Conservation (phyloP, 53 echinoderm and acorn worm genomes). For the Temnopleurus reevesii region DNA sequence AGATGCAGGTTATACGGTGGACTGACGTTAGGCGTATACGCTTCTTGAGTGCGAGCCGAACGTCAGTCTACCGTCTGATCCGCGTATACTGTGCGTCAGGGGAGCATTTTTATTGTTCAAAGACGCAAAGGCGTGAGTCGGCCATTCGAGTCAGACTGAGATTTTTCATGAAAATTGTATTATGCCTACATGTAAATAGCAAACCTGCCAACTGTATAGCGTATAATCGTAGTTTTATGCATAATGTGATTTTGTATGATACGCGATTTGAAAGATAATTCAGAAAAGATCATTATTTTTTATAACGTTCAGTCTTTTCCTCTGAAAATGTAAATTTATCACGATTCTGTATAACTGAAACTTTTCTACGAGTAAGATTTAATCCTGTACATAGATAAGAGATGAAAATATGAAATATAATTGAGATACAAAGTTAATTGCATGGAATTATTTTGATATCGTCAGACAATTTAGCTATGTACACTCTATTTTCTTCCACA, state of each 20-base stretch:
- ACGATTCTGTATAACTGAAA: conserved; percentile 38
- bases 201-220: not conserved
- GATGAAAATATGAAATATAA: not conserved
- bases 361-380: not conserved
- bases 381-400: not conserved
- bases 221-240: no score
- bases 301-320: not conserved
- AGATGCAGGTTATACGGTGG: no score
- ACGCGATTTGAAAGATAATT: not conserved
- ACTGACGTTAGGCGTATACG: no score
- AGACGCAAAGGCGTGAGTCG: not conserved
- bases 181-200: no score
- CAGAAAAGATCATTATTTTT: not conserved
- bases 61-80: no score
- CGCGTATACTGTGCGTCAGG: no score
- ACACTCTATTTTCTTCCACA: no score
- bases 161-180: not conserved
- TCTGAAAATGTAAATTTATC: not conserved
- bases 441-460: no score
- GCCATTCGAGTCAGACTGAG: not conserved
- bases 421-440: not conserved
- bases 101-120: no score
- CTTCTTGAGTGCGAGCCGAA: no score
- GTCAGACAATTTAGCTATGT: no score
- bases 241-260: conserved; percentile 16